phyloP scores from a whole-genome alignment of 2,797 vertebrate species.

The Poeciliopsis paucimaculata region DNA sequence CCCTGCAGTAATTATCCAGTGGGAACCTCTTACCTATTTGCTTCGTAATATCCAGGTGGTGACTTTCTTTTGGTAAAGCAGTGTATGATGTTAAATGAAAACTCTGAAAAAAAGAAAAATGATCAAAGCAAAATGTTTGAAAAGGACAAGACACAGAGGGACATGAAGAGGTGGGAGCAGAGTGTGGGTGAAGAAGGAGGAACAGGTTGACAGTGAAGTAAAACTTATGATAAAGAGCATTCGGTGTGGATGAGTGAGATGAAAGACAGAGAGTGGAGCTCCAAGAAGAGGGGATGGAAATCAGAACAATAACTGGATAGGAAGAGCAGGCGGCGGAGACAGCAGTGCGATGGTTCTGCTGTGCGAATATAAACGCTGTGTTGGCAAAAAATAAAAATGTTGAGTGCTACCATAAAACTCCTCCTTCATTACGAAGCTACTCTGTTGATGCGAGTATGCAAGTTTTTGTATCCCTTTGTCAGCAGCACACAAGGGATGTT shows the following conservation, averaged over 20 bases:
- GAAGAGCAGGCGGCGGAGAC: constrained; percentile 2
- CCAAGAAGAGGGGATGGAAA: constrained; percentile 43
- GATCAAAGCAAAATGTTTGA: constrained; percentile 44
- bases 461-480: constrained; percentile 68
- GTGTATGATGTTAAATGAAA: constrained; percentile 9
- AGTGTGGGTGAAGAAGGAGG: neutral
- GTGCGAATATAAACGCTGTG: constrained; percentile 43
- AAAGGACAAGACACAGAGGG: constrained; percentile 5
- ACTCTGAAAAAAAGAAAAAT: neutral
- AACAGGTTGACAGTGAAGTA: constrained; percentile 19
- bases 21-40: neutral
- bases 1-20: neutral
- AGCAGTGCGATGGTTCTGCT: neutral
- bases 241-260: neutral
- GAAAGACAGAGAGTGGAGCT: constrained; percentile 17
- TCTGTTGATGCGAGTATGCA: constrained; percentile 28
- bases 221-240: constrained; percentile 20
- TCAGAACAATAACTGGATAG: constrained; percentile 31
- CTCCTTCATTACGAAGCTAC: constrained; percentile 45
- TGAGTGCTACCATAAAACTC: constrained; percentile 69
- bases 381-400: constrained; percentile 47
- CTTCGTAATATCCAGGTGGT: neutral
- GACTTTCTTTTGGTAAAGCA: neutral
- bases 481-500: constrained; percentile 39
- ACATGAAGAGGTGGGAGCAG: neutral